phyloP scores from a whole-genome alignment of 1,140 invertebrate species.

The Drosophila lacteicornis region DNA sequence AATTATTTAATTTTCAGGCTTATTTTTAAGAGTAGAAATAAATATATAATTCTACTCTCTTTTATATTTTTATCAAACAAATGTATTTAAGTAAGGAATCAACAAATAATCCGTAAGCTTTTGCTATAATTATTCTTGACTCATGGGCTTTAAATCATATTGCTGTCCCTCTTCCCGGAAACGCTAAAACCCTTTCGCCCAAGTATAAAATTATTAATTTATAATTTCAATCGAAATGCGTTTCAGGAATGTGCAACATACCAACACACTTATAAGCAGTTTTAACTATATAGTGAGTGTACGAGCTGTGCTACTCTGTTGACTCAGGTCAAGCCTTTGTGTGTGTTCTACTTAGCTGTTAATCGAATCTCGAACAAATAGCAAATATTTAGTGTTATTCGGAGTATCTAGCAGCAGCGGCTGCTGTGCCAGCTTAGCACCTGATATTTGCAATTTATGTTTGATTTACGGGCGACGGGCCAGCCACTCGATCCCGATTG shows the following conservation, averaged over 20 bases:
- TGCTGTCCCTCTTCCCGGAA: background rate
- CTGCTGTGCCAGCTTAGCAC: background rate
- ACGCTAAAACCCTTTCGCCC: background rate
- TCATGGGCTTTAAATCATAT: too few relatives aligned
- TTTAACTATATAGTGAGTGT: background rate
- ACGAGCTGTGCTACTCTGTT: constrained; percentile 22
- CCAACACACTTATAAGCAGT: background rate
- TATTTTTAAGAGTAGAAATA: too few relatives aligned
- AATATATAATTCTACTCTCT: too few relatives aligned
- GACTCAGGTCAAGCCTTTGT: constrained; percentile 48
- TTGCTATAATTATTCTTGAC: too few relatives aligned
- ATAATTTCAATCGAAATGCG: background rate
- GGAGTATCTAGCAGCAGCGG: background rate
- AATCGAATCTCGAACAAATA: constrained; percentile 38
- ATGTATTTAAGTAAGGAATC: too few relatives aligned
- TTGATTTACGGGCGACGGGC: constrained; percentile 38
- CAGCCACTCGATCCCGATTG: constrained; percentile 23
- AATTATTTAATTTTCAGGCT: too few relatives aligned
- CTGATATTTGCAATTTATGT: constrained; percentile 33
- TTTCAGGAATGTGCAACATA: constrained; percentile 5
- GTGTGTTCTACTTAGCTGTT: constrained; percentile 53
- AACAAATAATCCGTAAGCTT: too few relatives aligned
- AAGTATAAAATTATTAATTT: background rate
- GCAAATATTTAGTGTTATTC: constrained; percentile 41
- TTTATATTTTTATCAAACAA: too few relatives aligned